phyloP scores from a whole-genome alignment of 2,888 invertebrate genomes.

The Clitarchus hookeri region DNA sequence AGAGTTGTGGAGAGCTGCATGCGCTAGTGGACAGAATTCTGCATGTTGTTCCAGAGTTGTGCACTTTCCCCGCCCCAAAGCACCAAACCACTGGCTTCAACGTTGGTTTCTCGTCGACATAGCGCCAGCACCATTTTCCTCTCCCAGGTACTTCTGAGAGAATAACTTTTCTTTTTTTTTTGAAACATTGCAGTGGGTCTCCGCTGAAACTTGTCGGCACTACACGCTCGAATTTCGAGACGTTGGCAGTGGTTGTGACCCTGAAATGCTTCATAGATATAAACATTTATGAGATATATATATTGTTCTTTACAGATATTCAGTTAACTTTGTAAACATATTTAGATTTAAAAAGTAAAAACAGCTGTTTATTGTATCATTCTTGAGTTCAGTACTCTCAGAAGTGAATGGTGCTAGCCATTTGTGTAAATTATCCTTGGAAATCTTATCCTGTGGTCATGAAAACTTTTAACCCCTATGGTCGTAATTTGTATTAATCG shows the following conservation, averaged over 20 bases:
- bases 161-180: neutral
- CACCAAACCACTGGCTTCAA: slow-evolving; percentile 61
- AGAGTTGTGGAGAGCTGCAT: neutral
- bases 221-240: too few species aligned
- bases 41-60: neutral
- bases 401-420: neutral
- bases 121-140: slow-evolving; percentile 41
- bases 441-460: neutral
- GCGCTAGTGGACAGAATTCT: neutral
- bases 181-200: too few species aligned
- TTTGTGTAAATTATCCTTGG: neutral
- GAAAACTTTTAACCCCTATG: neutral
- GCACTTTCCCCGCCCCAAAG: slow-evolving; percentile 44
- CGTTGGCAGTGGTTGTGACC: too few species aligned
- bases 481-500: neutral
- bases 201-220: too few species aligned
- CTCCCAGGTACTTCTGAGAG: slow-evolving; percentile 38
- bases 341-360: too few species aligned
- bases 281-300: too few species aligned
- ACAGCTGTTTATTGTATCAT: too few species aligned
- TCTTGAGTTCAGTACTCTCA: neutral
- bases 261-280: too few species aligned
- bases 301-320: too few species aligned
- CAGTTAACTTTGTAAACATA: too few species aligned
- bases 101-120: slow-evolving; percentile 39